phyloP scores from a whole-genome alignment of 2,113 vertebrate genomes.

The Gymnocephalus cernua region DNA sequence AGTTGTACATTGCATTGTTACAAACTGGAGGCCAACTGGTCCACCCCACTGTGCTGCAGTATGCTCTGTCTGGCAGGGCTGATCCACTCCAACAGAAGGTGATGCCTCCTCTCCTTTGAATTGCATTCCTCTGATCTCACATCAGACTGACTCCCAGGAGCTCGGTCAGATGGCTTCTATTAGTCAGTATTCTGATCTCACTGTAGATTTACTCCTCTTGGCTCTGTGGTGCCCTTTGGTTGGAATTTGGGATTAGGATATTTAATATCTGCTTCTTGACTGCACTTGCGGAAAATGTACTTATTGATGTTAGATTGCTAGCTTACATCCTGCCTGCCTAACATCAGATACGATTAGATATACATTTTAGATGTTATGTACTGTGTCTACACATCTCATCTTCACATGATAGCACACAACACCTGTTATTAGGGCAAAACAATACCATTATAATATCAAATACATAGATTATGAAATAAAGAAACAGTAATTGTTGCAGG shows the following conservation, averaged over 20 bases:
- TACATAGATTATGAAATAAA: background rate
- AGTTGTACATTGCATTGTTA: conserved; percentile 80
- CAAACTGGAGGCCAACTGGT: conserved; percentile 50
- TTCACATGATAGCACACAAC: background rate
- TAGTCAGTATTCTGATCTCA: conserved; percentile 33
- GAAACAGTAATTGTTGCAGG: background rate
- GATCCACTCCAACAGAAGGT: conserved; percentile 63
- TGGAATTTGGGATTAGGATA: conserved; percentile 34
- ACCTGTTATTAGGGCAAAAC: background rate
- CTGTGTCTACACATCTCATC: background rate
- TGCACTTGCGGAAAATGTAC: conserved; percentile 8
- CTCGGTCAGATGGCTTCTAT: conserved; percentile 30
- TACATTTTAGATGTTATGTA: background rate
- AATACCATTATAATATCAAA: background rate
- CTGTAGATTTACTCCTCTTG: conserved; percentile 31
- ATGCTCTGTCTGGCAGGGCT: conserved; percentile 48
- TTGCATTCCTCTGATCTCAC: conserved; percentile 60
- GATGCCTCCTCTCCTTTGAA: conserved; percentile 56
- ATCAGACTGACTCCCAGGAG: conserved; percentile 45
- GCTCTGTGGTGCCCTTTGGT: background rate
- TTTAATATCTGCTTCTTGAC: conserved; percentile 27
- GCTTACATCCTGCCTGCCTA: background rate
- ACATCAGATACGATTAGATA: background rate
- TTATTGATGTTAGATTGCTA: conserved; percentile 6
- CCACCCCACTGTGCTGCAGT: conserved; percentile 34